These are phyloP conservation scores for Apis laboriosa DNA, from an alignment of 1,140 invertebrate species.

Conservation along the genomic window DNA sequence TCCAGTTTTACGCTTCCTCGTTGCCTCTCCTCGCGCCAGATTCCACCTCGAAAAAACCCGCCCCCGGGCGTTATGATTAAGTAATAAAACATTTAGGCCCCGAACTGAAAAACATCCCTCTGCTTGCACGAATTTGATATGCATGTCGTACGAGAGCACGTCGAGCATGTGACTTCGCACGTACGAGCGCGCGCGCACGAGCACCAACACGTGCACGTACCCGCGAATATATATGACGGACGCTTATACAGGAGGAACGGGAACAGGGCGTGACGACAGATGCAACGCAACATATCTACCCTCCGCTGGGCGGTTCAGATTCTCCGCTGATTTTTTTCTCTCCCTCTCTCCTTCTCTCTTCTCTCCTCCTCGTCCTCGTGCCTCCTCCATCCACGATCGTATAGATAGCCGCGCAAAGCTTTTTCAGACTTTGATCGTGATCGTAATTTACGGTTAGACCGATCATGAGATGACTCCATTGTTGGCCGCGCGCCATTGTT, in stretches of 20 bases:
- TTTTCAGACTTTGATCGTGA: slow-evolving; percentile 50
- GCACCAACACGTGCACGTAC: background rate
- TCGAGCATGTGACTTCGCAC: slow-evolving; percentile 64
- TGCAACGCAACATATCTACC: slow-evolving; percentile 77
- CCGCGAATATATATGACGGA: background rate
- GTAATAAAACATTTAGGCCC: slow-evolving; percentile 79
- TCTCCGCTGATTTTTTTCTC: slow-evolving; percentile 67
- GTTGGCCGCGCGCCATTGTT: slow-evolving; percentile 49
- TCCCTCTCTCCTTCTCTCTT: background rate
- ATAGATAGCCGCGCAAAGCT: slow-evolving; percentile 62
- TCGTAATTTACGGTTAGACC: slow-evolving; percentile 60
- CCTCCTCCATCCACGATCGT: slow-evolving; percentile 46
- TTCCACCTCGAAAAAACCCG: slow-evolving; percentile 41
- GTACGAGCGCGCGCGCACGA: slow-evolving; percentile 46
- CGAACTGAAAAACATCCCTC: slow-evolving; percentile 74
- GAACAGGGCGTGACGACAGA: slow-evolving; percentile 78
- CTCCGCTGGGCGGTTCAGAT: slow-evolving; percentile 70
- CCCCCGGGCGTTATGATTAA: slow-evolving; percentile 77
- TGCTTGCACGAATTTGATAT: slow-evolving; percentile 38
- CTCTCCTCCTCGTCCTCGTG: background rate
- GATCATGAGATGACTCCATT: slow-evolving; percentile 44
- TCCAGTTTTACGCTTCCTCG: background rate
- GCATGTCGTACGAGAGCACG: slow-evolving; percentile 37
- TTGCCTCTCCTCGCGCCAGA: slow-evolving; percentile 29
- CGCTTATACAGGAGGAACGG: slow-evolving; percentile 32